Percentiles rank a stretch among this genome's conserved stretches.
These are phyloP conservation scores for Notothenia coriiceps DNA, from an alignment of 2,113 vertebrate species.

Conservation along the genomic window DNA sequence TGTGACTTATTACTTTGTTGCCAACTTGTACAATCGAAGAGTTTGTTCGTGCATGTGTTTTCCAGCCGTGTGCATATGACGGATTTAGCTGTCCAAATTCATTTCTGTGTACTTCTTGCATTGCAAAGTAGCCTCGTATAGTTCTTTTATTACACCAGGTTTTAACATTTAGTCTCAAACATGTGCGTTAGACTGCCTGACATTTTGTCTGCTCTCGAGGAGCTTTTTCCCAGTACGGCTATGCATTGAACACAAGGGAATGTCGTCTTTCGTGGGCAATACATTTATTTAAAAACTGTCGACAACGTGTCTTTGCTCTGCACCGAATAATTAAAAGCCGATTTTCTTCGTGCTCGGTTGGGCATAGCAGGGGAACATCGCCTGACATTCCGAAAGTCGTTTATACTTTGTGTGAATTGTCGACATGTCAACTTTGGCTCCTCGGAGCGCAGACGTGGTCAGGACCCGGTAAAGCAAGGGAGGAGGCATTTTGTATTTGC, in stretches of 20 bases:
- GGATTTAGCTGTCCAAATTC: slow-evolving; percentile 73
- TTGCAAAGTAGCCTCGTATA: slow-evolving; percentile 78
- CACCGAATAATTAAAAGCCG: slow-evolving; percentile 61
- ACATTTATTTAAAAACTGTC: slow-evolving; percentile 73
- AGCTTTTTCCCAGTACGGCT: slow-evolving; percentile 39
- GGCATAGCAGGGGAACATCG: slow-evolving; percentile 52
- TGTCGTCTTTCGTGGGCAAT: slow-evolving; percentile 70
- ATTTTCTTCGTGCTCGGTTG: slow-evolving; percentile 54
- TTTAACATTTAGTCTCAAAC: slow-evolving; percentile 51
- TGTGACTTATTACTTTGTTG: slow-evolving; percentile 72
- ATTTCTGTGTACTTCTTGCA: slow-evolving; percentile 79
- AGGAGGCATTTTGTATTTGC: slow-evolving; percentile 81
- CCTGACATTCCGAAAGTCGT: slow-evolving; percentile 74
- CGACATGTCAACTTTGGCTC: slow-evolving; percentile 84
- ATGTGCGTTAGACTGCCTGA: slow-evolving; percentile 46
- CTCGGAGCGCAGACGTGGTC: slow-evolving; percentile 81
- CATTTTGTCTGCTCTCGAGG: slow-evolving; percentile 26
- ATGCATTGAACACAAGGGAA: slow-evolving; percentile 34
- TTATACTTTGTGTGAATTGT: slow-evolving; percentile 76
- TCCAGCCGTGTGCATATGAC: slow-evolving; percentile 56
- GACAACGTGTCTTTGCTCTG: slow-evolving; percentile 69
- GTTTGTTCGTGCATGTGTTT: slow-evolving; percentile 49
- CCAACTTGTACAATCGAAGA: slow-evolving; percentile 53
- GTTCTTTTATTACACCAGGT: slow-evolving; percentile 69
- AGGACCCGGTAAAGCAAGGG: slow-evolving; percentile 76